These are phyloP conservation scores for Apotomis turbidana DNA, from an alignment of 2,888 invertebrate species.

Conservation along the genomic window DNA sequence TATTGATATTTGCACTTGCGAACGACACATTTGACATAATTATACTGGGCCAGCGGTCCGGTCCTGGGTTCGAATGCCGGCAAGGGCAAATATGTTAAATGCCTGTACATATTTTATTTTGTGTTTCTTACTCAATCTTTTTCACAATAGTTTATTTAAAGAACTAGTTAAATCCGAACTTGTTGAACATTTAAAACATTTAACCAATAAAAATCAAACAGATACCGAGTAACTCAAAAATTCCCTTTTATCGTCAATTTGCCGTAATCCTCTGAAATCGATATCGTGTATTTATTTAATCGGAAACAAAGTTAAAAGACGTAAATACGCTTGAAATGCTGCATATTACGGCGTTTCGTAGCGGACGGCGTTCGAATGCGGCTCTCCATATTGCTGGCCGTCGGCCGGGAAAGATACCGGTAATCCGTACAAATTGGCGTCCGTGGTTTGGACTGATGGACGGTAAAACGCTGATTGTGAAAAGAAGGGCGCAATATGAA, in stretches of 20 bases:
- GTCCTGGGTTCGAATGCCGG: too few relatives aligned
- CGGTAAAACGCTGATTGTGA: background rate
- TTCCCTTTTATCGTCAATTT: background rate
- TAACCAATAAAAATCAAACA: too few relatives aligned
- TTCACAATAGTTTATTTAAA: too few relatives aligned
- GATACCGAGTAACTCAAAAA: background rate
- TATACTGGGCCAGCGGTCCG: too few relatives aligned
- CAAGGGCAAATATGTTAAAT: too few relatives aligned
- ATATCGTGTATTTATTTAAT: background rate
- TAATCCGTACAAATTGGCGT: conserved; percentile 27
- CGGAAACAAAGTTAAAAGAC: background rate
- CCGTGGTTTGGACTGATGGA: conserved; percentile 5
- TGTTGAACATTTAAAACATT: too few relatives aligned
- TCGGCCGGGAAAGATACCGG: conserved; percentile 10
- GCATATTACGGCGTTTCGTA: conserved; percentile 5
- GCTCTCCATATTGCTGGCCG: conserved; percentile 19
- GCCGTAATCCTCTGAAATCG: background rate
- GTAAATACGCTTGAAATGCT: conserved; percentile 15
- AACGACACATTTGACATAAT: too few relatives aligned
- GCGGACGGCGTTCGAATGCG: conserved; percentile 1
- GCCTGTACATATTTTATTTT: too few relatives aligned
- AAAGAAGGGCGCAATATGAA: background rate
- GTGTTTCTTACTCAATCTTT: too few relatives aligned
- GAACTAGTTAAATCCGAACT: too few relatives aligned
- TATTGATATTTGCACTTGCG: too few relatives aligned